Conservation (phyloP, 2,888 invertebrate species). For the Volucella inflata region DNA sequence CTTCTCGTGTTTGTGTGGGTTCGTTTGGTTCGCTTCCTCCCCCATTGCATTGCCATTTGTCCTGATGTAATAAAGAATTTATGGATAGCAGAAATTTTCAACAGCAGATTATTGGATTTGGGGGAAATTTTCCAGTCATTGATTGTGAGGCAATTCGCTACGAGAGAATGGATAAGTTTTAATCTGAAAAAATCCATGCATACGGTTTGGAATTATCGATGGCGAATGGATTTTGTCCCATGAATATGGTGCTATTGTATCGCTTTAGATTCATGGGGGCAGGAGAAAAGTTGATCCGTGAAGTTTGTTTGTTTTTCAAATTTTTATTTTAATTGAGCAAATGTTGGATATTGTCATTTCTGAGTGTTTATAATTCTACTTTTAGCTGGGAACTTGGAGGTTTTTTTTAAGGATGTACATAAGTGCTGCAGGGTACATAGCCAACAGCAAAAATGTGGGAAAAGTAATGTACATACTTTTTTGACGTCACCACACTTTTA, state of each 20-base stretch:
- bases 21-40: background rate
- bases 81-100: conserved; percentile 57
- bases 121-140: conserved; percentile 58
- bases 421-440: too few relatives aligned
- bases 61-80: conserved; percentile 57
- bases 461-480: too few relatives aligned
- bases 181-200: conserved; percentile 67
- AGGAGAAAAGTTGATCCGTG: conserved; percentile 8
- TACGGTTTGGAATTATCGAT: conserved; percentile 51
- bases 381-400: too few relatives aligned
- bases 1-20: conserved; percentile 22
- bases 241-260: too few relatives aligned
- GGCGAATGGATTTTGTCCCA: background rate
- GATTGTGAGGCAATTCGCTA: conserved; percentile 61
- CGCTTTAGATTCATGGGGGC: background rate
- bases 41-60: conserved; percentile 53
- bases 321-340: too few relatives aligned
- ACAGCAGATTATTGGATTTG: conserved; percentile 70
- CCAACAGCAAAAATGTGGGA: too few relatives aligned
- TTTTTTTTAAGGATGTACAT: too few relatives aligned
- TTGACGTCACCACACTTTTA: too few relatives aligned
- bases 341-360: too few relatives aligned
- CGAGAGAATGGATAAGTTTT: conserved; percentile 57
- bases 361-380: too few relatives aligned
- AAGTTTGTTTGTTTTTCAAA: conserved; percentile 8